Evolutionary conservation across 2,888 invertebrate species (phyloP).

Genomic region (Andrena trimmerana): DNA sequence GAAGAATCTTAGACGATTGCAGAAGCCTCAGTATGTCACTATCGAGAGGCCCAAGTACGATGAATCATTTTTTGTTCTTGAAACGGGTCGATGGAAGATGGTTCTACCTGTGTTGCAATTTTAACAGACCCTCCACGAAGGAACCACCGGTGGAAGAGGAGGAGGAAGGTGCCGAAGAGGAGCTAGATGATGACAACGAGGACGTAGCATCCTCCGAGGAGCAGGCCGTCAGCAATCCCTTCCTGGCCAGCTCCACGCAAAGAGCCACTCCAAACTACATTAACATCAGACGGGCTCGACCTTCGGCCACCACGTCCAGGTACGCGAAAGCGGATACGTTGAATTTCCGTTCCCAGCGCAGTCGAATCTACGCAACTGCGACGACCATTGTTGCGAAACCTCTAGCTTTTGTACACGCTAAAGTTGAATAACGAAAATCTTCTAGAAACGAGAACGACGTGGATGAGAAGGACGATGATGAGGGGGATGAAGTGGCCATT

Average conservation of each 20-base stretch:
- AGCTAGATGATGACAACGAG: conserved; percentile 82
- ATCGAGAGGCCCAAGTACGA: conserved; percentile 89
- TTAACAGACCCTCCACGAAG: conserved; percentile 68
- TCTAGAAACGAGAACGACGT: conserved; percentile 76
- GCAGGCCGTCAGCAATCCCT: conserved; percentile 75
- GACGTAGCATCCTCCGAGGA: conserved; percentile 83
- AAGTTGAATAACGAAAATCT: neutral
- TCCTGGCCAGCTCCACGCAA: conserved; percentile 71
- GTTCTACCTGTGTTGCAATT: neutral
- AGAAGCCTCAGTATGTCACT: conserved; percentile 90
- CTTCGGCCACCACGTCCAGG: conserved; percentile 76
- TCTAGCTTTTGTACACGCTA: no score
- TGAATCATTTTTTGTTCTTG: neutral
- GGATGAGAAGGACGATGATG: conserved; percentile 67
- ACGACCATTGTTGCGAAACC: no score
- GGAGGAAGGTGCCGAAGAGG: conserved; percentile 76
- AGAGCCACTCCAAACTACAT: conserved; percentile 81
- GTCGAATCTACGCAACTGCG: no score
- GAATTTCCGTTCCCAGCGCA: neutral
- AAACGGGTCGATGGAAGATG: neutral
- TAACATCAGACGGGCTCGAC: conserved; percentile 80
- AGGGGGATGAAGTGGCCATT: conserved; percentile 57
- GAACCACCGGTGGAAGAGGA: conserved; percentile 73
- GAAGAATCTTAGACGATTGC: conserved; percentile 83
- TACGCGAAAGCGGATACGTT: conserved; percentile 42